Percentiles rank a stretch among this genome's conserved stretches.
Conservation (phyloP, 1,140 invertebrate genomes). For the Drosophila funebris region DNA sequence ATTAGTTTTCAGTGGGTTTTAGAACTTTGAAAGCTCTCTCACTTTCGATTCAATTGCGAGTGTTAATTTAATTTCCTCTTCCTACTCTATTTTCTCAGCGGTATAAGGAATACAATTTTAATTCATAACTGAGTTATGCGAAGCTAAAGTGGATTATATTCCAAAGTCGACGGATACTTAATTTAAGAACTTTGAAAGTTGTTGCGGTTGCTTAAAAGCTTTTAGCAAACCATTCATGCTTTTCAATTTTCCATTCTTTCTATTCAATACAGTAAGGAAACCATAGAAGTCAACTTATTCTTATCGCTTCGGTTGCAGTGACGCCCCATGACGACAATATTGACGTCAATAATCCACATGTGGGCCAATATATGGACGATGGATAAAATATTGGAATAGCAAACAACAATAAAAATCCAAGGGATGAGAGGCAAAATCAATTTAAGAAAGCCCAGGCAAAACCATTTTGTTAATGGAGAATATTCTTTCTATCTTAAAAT, state of each 20-base stretch:
- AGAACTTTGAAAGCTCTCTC: slow-evolving; percentile 16
- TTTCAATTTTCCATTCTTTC: background rate
- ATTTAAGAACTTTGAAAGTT: background rate
- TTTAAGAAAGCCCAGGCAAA: background rate
- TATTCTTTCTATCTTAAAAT: background rate
- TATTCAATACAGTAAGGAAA: background rate
- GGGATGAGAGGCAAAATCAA: slow-evolving; percentile 14
- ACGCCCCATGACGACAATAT: background rate
- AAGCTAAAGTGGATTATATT: slow-evolving; percentile 22
- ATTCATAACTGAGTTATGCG: slow-evolving; percentile 6
- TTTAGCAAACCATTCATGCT: background rate
- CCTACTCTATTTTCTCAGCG: background rate
- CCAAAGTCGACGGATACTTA: background rate
- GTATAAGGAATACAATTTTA: background rate
- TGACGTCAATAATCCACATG: slow-evolving; percentile 25
- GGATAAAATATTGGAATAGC: background rate
- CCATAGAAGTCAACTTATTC: background rate
- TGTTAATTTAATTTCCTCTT: slow-evolving; percentile 34
- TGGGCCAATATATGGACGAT: background rate
- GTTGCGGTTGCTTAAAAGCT: background rate
- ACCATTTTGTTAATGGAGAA: slow-evolving; percentile 6
- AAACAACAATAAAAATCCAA: slow-evolving; percentile 7
- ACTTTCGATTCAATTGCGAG: background rate
- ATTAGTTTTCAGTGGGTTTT: slow-evolving; percentile 56
- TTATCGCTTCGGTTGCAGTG: slow-evolving; percentile 31